These are phyloP conservation scores for Stegophylla sp. DNA, from an alignment of 2,888 invertebrate species.

Conservation along the genomic window DNA sequence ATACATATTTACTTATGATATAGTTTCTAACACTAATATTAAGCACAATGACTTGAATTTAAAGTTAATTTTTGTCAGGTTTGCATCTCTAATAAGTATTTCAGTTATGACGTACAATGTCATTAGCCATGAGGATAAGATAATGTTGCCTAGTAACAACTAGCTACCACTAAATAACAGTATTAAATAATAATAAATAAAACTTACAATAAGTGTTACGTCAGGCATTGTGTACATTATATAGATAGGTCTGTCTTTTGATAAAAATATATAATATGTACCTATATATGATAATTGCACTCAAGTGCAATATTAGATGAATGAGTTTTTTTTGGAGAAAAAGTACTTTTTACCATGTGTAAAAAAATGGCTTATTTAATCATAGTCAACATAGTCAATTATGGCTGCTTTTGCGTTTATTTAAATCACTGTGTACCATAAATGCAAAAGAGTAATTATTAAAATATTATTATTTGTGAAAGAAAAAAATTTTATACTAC, in stretches of 20 bases:
- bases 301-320: not conserved
- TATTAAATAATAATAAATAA: not conserved
- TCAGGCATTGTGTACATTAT: not conserved
- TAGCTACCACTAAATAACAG: not conserved
- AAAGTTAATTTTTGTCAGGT: not conserved
- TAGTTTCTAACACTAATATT: conserved; percentile 12
- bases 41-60: not conserved
- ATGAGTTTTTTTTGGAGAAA: no score
- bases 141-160: not conserved
- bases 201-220: not conserved
- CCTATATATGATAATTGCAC: conserved; percentile 2
- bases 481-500: conserved; percentile 36
- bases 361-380: conserved; percentile 19
- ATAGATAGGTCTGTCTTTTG: not conserved
- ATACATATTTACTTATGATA: not conserved
- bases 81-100: not conserved
- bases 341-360: conserved; percentile 1
- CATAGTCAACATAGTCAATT: conserved; percentile 8
- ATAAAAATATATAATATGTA: not conserved
- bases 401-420: conserved; percentile 26
- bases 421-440: not conserved
- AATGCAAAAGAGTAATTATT: not conserved
- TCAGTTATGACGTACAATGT: not conserved
- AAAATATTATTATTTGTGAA: conserved; percentile 13
- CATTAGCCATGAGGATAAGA: not conserved